These are phyloP conservation scores for Andrena marginata DNA, from an alignment of 2,888 invertebrate genomes.

Conservation along the genomic window DNA sequence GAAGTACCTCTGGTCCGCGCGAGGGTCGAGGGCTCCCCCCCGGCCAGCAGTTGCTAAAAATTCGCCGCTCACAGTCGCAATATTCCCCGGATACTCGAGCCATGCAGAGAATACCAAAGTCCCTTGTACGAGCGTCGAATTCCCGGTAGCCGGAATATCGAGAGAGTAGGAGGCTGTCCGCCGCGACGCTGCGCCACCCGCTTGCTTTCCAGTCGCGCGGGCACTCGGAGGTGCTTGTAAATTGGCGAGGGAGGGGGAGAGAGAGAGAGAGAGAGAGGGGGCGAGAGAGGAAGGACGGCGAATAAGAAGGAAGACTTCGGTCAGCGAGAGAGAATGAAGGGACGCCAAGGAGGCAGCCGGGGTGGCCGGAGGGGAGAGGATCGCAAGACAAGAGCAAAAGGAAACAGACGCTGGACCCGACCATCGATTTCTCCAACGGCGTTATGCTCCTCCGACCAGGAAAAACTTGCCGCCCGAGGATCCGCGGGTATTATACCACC, in stretches of 20 bases:
- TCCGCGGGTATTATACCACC: conserved; percentile 28
- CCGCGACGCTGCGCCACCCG: conserved; percentile 43
- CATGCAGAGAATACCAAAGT: conserved; percentile 48
- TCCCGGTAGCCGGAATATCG: conserved; percentile 42
- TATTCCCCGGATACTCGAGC: conserved; percentile 46
- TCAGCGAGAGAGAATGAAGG: conserved; percentile 41
- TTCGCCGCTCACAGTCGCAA: conserved; percentile 40
- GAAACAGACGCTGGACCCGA: conserved; percentile 47
- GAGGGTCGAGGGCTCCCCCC: conserved; percentile 14
- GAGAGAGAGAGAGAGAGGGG: too few species aligned
- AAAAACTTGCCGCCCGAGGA: conserved; percentile 64
- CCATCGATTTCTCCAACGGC: conserved; percentile 76
- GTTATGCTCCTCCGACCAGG: conserved; percentile 71
- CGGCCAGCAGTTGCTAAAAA: conserved; percentile 36
- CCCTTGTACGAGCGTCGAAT: conserved; percentile 40
- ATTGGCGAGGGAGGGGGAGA: conserved; percentile 61
- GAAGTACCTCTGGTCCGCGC: conserved; percentile 20
- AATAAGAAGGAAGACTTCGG: conserved; percentile 50
- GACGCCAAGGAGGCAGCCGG: conserved; percentile 22
- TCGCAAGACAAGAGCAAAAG: conserved; percentile 48
- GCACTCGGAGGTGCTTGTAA: conserved; percentile 70
- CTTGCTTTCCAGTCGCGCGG: conserved; percentile 66
- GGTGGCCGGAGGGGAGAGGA: conserved; percentile 33
- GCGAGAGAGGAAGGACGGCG: conserved; percentile 44
- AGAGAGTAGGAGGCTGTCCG: conserved; percentile 38